phyloP scores from a whole-genome alignment of 1,140 invertebrate genomes.

The Hesperophylax magnus region DNA sequence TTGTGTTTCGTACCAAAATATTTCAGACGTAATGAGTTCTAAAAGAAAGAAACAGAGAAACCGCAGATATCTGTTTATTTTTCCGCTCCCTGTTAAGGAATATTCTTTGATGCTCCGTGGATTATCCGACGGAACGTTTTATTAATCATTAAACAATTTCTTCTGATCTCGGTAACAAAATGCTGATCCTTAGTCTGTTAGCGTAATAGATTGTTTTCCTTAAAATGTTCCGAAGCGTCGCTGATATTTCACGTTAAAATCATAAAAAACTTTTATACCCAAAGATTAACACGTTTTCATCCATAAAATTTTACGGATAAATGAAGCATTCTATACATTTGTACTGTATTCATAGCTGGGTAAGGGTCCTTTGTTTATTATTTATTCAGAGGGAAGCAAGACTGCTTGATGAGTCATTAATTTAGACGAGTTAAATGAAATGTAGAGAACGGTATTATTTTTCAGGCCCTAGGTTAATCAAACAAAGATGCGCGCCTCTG shows the following conservation, averaged over 20 bases:
- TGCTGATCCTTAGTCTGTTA: neutral
- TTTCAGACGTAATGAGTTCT: slow-evolving; percentile 15
- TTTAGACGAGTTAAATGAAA: too few species aligned
- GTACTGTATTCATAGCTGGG: neutral
- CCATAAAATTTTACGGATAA: slow-evolving; percentile 15
- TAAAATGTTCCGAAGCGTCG: slow-evolving; percentile 10
- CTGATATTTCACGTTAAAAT: slow-evolving; percentile 20
- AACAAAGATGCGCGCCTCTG: too few species aligned
- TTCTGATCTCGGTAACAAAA: slow-evolving; percentile 14
- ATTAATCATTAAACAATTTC: slow-evolving; percentile 28
- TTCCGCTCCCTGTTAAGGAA: neutral
- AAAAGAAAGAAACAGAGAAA: neutral
- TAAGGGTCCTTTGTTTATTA: neutral
- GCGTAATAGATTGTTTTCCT: slow-evolving; percentile 10
- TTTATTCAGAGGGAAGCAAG: too few species aligned
- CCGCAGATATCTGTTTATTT: slow-evolving; percentile 6
- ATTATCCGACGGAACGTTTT: slow-evolving; percentile 17
- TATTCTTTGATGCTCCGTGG: slow-evolving; percentile 11
- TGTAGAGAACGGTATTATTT: too few species aligned
- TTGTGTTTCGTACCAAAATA: neutral
- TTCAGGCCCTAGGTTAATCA: too few species aligned
- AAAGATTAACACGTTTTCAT: slow-evolving; percentile 5
- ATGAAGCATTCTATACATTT: neutral
- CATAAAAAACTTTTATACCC: slow-evolving; percentile 17
- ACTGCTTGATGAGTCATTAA: too few species aligned